Evolutionary conservation across 1,140 invertebrate genomes (phyloP), one percentile per base, ranked within the genome.

Genomic region (Brachionus paranguensis): DNA sequence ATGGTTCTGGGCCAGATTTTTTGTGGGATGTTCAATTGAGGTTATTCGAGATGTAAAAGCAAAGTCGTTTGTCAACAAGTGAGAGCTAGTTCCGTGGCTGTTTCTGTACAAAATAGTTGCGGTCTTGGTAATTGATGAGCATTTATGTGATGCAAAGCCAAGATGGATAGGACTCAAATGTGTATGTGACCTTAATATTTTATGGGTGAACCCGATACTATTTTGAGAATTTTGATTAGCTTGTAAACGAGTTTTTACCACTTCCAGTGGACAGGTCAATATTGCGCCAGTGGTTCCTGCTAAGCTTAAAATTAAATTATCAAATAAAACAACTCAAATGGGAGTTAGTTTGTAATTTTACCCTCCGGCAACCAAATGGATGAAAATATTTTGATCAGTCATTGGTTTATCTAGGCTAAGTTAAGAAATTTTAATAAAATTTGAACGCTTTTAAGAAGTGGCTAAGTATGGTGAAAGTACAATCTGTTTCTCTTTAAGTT

Each of bases 221-320:
- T 68, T 84, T 43, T 37, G 29, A 47, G 14, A 53, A 68, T 60
- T 74, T 65, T 41, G 27, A 87, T 85, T 27, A 86, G 96, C 98
- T 89, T 99, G 97, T 79, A 98, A 92, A 65, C 97, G 92, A 2
- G 97, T 99, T 90, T 99, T 99, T 5, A 99, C 95, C 81, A 99
- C 97, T 91, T 99, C 97, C 85, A 99, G 90, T 0, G 97, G 97
- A 91, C 97, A 99, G 85, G 97, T 99, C 50, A 97, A 93, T 85
- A 98, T 94, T 10, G 96, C 96, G 84, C 96, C 97, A 53, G 94
- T 93, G 29, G 96, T 99, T 43, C 97, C 96, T 86, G 95, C 97
- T 89, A 95, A 92, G 87, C 96, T 84, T 45, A 24, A 81, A 81
- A 37, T 10, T 20, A 41, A 81, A 64, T 27, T 1, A 33, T 81